These are phyloP conservation scores for Phaethon lepturus DNA, from an alignment of 2,113 vertebrate species.

Conservation along the genomic window DNA sequence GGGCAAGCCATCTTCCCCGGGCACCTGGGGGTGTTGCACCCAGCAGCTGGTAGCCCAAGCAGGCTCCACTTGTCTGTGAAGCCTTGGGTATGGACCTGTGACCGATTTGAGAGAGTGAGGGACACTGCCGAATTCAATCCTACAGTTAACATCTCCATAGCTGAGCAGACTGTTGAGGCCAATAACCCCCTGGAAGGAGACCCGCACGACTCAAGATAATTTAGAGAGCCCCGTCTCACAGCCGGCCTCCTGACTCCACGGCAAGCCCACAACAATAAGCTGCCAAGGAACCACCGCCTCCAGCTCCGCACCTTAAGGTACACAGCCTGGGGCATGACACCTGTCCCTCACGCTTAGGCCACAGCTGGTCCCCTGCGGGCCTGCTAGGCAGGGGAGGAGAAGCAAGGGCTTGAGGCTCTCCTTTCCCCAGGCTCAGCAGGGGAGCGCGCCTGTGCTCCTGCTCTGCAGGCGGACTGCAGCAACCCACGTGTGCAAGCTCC, in stretches of 20 bases:
- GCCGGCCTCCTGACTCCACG: not conserved
- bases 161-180: not conserved
- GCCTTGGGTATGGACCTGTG: fast-evolving
- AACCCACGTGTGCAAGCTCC: fast-evolving
- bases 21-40: not conserved
- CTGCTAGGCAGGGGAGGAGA: not conserved
- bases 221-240: not conserved
- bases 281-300: not conserved
- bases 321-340: not conserved
- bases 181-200: not conserved
- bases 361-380: not conserved
- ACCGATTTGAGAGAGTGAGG: not conserved
- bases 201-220: fast-evolving
- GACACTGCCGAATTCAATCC: not conserved
- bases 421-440: not conserved
- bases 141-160: not conserved
- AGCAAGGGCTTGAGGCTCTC: not conserved
- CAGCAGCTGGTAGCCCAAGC: not conserved
- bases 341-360: not conserved
- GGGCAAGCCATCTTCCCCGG: not conserved
- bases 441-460: not conserved
- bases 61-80: not conserved
- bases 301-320: not conserved
- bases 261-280: not conserved
- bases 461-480: not conserved